Evolutionary conservation across 2,888 invertebrate genomes (phyloP), one percentile per base, ranked within the genome.

Genomic region (Horisme vitalbata): DNA sequence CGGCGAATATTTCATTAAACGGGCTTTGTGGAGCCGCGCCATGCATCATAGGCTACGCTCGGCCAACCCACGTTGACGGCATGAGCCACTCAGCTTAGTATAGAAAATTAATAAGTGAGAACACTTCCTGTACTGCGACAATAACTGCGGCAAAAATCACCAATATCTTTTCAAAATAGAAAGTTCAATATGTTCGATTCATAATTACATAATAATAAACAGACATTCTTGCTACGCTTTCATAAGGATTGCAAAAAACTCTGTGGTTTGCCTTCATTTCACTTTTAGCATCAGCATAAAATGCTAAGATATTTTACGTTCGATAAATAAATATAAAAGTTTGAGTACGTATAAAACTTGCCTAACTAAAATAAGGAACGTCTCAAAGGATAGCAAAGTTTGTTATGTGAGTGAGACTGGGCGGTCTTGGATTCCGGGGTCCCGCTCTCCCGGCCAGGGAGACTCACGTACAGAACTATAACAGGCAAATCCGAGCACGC

Each of bases 1-100:
- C 75, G 65, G 65, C 76, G 78, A 79, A 87, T 87, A 86, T 87
- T 87, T 88, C 84, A 87, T 84, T 86, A 84, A 77, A 74, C 74
- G 76, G 75, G 78, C 77, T 75, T 70, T 68, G 75, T 69, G 71
- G 71, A 71, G 75, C 79, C 74, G 59, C 64, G 75, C 82, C 75
- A 85, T 87, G 86, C 75, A 84, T 87, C 87, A 87, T 82, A 81
- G 80, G 73, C 77, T 75, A 72, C 69, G 72, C 69, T 67, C 65
- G 70, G 71, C 70, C 65, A 66, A 77, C 74, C 78, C 75, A 68
- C 74, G 85, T 68, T 79, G 81, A 76, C 84, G 73, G 66, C 61
- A 65, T 80, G 79, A 84, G 83, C 85, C 85, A 77, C 79, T 75
- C 70, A 76, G 83, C 83, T 86, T 82, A 83, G 73, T 71, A 72